Conservation (phyloP, 1,140 invertebrate species). For the Ganaspis sp. region DNA sequence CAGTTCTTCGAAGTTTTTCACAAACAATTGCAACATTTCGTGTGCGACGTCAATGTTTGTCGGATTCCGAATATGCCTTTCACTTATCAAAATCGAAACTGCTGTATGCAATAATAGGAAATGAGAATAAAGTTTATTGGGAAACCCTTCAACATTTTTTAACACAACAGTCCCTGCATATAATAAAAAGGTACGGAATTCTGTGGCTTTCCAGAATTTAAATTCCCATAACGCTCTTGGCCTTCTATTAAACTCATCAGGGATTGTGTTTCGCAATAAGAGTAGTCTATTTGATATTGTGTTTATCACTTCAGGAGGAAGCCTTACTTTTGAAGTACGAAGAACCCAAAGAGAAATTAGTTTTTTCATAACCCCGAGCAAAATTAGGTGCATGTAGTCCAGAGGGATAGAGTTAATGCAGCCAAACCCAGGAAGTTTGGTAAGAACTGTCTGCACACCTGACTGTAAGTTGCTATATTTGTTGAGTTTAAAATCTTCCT, state of each 20-base stretch:
- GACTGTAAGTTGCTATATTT: slow-evolving; percentile 46
- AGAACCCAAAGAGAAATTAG: slow-evolving; percentile 60
- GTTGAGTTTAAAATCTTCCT: slow-evolving; percentile 37
- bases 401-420: slow-evolving; percentile 58
- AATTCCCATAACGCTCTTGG: slow-evolving; percentile 49
- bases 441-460: slow-evolving; percentile 28
- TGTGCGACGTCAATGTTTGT: slow-evolving; percentile 23
- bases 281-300: slow-evolving; percentile 32
- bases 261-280: slow-evolving; percentile 38
- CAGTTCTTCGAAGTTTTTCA: slow-evolving; percentile 13
- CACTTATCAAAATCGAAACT: slow-evolving; percentile 30
- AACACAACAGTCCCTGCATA: slow-evolving; percentile 53
- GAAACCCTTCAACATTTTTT: not conserved
- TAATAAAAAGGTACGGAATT: no score
- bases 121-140: slow-evolving; percentile 24
- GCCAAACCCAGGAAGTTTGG: slow-evolving; percentile 36
- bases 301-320: slow-evolving; percentile 30
- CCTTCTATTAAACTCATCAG: slow-evolving; percentile 57
- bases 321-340: slow-evolving; percentile 39
- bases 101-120: slow-evolving; percentile 35
- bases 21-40: slow-evolving; percentile 28
- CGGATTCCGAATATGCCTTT: not conserved
- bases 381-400: slow-evolving; percentile 64
- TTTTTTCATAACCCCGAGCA: slow-evolving; percentile 61
- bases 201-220: slow-evolving; percentile 60